Evolutionary conservation across 37 sponge, comb jelly and placozoan genomes (phyloP), one percentile per base, ranked within the genome.

Genomic region (Chondrosia reniformis): DNA sequence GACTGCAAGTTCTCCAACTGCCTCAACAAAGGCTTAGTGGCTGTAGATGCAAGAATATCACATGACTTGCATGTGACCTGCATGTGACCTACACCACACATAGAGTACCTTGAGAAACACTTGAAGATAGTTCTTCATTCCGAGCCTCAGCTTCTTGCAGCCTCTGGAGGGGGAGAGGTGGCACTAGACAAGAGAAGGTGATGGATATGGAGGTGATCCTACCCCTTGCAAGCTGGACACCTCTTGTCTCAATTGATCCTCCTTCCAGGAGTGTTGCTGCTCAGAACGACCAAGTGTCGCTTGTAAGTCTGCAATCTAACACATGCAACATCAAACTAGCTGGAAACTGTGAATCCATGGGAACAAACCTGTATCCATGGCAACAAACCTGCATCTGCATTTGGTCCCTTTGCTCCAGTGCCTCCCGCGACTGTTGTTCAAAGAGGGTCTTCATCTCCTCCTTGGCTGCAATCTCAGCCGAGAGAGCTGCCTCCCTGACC

Each of bases 91-190:
- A 19, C 15, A 10, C 52, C 52, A 59, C n/a, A 25, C 76, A 82
- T 27, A 43, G n/a, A 15, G 4, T 76, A 94, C 94, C 90, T 83
- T 89, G 84, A 30, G 95, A 90, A 32, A 94, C 85, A 45, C 67
- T 87, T 31, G 82, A 54, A 21, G 95, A 80, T 0, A 94, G 81
- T 30, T 94, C 95, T 74, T 94, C 88, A 84, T 90, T 94, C n/a
- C 92, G 42, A 0, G 79, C 15, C 33, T 94, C 95, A n/a, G 91
- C 92, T 81, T 90, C 95, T 84, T 94, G 95, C 55, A 94, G 75
- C 19, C 94, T 76, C 94, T 94, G 39, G 19, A n/a, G n/a, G 46
- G 15, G 46, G 12, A n/a, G 0, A 72, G 19, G 24, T 19, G 46
- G 74, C 10, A 9, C 17, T 33, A 24, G 42, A 10, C 46, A 33